A percentile compares a stretch with the other conserved stretches of the same genome.
phyloP scores from a whole-genome alignment of 2,113 vertebrate species.

The Otolemur garnettii region DNA sequence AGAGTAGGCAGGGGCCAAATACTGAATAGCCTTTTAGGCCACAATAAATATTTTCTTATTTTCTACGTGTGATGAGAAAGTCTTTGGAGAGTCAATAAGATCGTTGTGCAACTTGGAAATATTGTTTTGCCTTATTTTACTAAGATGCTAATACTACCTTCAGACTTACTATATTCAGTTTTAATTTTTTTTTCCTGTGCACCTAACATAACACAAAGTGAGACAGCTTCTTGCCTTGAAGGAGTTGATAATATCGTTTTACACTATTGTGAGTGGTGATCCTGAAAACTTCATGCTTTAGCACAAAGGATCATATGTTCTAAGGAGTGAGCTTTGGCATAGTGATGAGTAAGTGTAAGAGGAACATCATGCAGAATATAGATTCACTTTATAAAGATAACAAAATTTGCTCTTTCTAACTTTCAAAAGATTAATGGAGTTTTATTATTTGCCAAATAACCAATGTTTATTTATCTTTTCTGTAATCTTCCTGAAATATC shows the following conservation, averaged over 20 bases:
- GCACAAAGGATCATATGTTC: neutral
- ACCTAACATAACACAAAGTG: neutral
- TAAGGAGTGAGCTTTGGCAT: conserved; percentile 15
- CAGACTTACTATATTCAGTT: neutral
- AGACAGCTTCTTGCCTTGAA: conserved; percentile 44
- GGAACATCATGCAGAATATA: neutral
- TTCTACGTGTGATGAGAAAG: conserved; percentile 14
- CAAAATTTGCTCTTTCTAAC: conserved; percentile 40
- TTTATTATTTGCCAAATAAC: conserved; percentile 12
- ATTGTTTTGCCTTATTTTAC: conserved; percentile 45
- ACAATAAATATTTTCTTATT: conserved; percentile 34
- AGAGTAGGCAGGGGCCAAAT: neutral
- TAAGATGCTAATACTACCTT: conserved; percentile 28
- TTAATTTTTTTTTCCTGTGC: conserved; percentile 6
- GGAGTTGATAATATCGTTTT: neutral
- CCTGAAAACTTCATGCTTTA: conserved; percentile 42
- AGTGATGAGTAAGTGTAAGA: neutral
- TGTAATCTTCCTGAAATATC: conserved; percentile 40
- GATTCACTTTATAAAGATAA: neutral
- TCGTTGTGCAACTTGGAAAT: conserved; percentile 51
- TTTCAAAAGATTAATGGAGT: conserved; percentile 35
- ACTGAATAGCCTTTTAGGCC: conserved; percentile 13
- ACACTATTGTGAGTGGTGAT: neutral
- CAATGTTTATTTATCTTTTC: conserved; percentile 16
- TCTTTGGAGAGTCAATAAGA: neutral